Conservation (phyloP, 2,113 vertebrate genomes). For the Isichthys henryi region DNA sequence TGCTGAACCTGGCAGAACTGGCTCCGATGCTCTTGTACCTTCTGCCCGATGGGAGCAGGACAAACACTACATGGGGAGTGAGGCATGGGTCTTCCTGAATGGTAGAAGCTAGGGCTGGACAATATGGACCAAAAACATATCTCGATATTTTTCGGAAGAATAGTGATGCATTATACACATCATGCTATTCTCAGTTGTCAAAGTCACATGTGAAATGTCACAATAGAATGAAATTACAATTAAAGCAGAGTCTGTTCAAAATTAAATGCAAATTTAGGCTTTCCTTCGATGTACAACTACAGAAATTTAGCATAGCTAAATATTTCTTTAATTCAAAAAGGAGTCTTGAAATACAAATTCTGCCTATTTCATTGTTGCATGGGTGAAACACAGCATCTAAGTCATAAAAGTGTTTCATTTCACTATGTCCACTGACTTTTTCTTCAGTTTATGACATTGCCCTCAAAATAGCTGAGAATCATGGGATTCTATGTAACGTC, state of each 20-base stretch:
- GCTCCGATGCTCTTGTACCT: not conserved
- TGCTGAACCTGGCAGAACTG: not conserved
- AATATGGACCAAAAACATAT: not conserved
- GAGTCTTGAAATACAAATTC: not conserved
- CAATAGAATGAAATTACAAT: not conserved
- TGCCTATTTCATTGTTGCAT: not conserved
- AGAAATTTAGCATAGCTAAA: not conserved
- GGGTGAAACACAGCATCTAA: not conserved
- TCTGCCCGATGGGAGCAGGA: not conserved
- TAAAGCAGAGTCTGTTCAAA: not conserved
- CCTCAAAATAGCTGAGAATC: not conserved
- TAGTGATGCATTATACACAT: not conserved
- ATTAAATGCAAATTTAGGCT: not conserved
- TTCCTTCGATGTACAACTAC: not conserved
- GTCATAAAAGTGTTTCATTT: not conserved
- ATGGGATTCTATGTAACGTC: not conserved
- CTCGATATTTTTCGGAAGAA: not conserved
- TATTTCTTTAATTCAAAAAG: not conserved
- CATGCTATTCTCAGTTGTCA: not conserved
- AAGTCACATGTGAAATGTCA: not conserved
- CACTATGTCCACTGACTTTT: not conserved
- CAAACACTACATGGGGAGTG: not conserved
- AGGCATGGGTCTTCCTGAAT: not conserved
- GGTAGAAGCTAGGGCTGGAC: not conserved
- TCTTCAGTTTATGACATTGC: not conserved